Conservation (phyloP, 2,113 vertebrate genomes). For the Scartelaos histophorus region DNA sequence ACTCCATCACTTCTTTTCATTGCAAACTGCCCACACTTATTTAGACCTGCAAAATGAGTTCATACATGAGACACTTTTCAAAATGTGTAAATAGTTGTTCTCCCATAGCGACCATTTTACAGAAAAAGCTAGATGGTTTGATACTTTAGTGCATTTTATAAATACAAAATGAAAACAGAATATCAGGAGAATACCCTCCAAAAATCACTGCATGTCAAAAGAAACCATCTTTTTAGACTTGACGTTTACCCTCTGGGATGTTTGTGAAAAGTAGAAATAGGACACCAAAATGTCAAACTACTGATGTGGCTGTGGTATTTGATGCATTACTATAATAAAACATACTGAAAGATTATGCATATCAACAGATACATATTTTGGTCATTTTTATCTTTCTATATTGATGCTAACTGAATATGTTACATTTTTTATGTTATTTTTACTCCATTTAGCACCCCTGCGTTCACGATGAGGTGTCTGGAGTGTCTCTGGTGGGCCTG, state of each 20-base stretch:
- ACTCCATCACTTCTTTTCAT: conserved; percentile 15
- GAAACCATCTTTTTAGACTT: not conserved
- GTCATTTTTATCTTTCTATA: conserved; percentile 4
- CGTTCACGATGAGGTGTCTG: conserved; percentile 91
- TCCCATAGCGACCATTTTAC: conserved; percentile 9
- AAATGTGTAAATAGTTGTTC: conserved; percentile 24
- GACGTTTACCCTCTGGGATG: not conserved
- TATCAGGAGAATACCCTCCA: conserved; percentile 1
- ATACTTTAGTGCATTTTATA: not conserved
- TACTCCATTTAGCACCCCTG: conserved; percentile 83
- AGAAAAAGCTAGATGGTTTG: not conserved
- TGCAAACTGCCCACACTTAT: conserved; percentile 23
- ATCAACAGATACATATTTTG: not conserved
- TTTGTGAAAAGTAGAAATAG: conserved; percentile 6
- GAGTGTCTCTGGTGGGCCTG: conserved; percentile 84
- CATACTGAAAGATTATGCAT: not conserved
- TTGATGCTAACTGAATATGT: not conserved
- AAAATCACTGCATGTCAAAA: not conserved
- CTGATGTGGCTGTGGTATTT: conserved; percentile 14
- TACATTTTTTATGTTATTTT: not conserved
- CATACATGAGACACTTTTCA: conserved; percentile 13
- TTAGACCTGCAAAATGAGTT: conserved; percentile 19
- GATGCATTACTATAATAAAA: not conserved
- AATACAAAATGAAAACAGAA: not conserved
- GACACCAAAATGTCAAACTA: conserved; percentile 23